phyloP scores from a whole-genome alignment of 2,797 vertebrate genomes.

The Pseudotriccus pelzelni region DNA sequence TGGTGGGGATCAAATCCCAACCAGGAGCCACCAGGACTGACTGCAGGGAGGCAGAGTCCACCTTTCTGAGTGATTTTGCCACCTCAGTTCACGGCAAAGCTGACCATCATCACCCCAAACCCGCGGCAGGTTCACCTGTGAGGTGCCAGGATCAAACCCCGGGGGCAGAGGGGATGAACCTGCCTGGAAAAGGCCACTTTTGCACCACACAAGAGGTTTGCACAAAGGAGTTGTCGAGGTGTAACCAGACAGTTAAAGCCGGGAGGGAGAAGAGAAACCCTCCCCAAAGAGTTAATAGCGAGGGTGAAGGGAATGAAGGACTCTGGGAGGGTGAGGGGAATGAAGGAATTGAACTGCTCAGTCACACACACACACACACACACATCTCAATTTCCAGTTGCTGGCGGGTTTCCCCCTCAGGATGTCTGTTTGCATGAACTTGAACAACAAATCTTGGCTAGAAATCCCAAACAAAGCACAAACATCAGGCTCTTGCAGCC shows the following conservation, averaged over 20 bases:
- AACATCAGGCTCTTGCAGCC: not conserved
- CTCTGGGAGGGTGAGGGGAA: not conserved
- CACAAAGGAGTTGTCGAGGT: not conserved
- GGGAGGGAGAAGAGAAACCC: not conserved
- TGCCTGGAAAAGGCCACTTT: not conserved
- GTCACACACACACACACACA: not conserved
- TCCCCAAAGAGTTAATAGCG: not conserved
- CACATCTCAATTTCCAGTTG: not conserved
- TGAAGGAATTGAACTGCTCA: not conserved
- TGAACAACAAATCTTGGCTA: not conserved
- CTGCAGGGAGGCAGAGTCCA: not conserved
- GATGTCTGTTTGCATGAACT: not conserved
- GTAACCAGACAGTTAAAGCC: not conserved
- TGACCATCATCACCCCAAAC: not conserved
- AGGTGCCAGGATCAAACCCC: accelerated
- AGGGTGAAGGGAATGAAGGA: not conserved
- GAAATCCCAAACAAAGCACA: not conserved
- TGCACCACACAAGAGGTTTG: not conserved
- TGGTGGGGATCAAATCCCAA: not conserved
- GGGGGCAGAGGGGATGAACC: accelerated
- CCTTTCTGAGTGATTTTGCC: not conserved
- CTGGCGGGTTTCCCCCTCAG: not conserved
- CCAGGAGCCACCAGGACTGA: not conserved
- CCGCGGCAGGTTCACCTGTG: accelerated
- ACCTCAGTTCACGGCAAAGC: not conserved